Evolutionary conservation across 2,888 invertebrate species (phyloP).

Genomic region (Aromia moschata): DNA sequence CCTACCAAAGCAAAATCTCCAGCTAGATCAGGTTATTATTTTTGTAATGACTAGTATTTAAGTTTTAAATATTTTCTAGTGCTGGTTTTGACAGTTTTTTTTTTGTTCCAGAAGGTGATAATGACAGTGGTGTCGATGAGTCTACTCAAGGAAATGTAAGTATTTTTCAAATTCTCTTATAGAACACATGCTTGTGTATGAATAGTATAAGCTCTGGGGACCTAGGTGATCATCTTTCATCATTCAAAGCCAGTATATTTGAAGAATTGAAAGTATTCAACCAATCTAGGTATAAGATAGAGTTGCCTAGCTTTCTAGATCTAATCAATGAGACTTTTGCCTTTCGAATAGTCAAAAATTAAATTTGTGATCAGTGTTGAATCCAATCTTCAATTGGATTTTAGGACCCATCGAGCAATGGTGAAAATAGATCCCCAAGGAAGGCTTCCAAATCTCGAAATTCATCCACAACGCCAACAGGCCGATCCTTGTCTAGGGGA

Average conservation of each 20-base stretch:
- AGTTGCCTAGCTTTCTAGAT: too few relatives aligned
- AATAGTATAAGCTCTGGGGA: too few relatives aligned
- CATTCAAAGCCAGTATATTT: too few relatives aligned
- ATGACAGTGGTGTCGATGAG: slow-evolving; percentile 85
- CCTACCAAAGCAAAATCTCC: slow-evolving; percentile 43
- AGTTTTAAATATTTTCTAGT: not conserved
- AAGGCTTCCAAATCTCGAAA: slow-evolving; percentile 70
- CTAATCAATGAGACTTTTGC: too few relatives aligned
- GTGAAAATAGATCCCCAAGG: slow-evolving; percentile 75
- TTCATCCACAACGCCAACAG: slow-evolving; percentile 57
- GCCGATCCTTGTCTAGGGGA: slow-evolving; percentile 60
- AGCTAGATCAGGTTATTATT: slow-evolving; percentile 44
- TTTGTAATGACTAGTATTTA: slow-evolving; percentile 24
- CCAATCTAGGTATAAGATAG: too few relatives aligned
- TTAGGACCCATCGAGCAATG: slow-evolving; percentile 68
- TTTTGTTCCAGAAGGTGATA: slow-evolving; percentile 78
- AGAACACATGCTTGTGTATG: too few relatives aligned
- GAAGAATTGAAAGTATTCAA: too few relatives aligned
- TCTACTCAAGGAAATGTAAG: slow-evolving; percentile 83
- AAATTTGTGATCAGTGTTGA: not conserved
- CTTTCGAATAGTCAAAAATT: too few relatives aligned
- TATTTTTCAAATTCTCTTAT: too few relatives aligned
- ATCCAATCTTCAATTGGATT: not conserved
- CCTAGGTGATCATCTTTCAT: too few relatives aligned
- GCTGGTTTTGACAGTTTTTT: slow-evolving; percentile 28